Evolutionary conservation across 2,113 vertebrate genomes (phyloP).

Genomic region (Tiliqua scincoides): DNA sequence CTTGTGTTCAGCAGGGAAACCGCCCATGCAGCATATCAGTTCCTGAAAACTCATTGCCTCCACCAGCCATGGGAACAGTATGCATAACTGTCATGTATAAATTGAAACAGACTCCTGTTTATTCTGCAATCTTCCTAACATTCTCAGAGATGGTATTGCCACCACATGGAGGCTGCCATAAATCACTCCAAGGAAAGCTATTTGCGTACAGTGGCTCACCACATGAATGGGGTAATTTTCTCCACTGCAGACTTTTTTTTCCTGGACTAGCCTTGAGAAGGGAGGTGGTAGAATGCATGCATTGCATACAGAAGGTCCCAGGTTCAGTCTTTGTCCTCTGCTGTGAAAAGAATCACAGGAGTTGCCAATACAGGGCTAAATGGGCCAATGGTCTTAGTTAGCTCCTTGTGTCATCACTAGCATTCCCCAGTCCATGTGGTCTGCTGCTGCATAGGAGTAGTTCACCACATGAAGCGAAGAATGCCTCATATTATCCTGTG

Average conservation of each 20-base stretch:
- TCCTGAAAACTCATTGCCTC: background rate
- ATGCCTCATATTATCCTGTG: background rate
- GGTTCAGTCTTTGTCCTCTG: background rate
- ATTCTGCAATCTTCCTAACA: background rate
- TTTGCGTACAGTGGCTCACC: background rate
- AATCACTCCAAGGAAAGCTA: background rate
- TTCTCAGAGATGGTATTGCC: background rate
- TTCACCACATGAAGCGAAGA: background rate
- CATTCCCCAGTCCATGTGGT: background rate
- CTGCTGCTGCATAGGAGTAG: too few species aligned
- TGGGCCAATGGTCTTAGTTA: background rate
- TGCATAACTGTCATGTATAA: background rate
- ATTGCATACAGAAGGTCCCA: background rate
- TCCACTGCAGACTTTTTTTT: background rate
- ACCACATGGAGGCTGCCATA: background rate
- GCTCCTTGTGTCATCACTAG: background rate
- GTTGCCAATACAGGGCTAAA: background rate
- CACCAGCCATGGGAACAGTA: background rate
- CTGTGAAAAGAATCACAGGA: background rate
- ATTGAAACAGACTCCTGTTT: conserved; percentile 2
- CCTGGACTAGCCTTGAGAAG: background rate
- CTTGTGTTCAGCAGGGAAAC: background rate
- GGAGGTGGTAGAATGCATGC: background rate
- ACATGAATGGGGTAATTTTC: background rate
- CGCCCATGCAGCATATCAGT: background rate